Evolutionary conservation across 2,888 invertebrate species (phyloP).

Genomic region (Pseudanteris insignis): DNA sequence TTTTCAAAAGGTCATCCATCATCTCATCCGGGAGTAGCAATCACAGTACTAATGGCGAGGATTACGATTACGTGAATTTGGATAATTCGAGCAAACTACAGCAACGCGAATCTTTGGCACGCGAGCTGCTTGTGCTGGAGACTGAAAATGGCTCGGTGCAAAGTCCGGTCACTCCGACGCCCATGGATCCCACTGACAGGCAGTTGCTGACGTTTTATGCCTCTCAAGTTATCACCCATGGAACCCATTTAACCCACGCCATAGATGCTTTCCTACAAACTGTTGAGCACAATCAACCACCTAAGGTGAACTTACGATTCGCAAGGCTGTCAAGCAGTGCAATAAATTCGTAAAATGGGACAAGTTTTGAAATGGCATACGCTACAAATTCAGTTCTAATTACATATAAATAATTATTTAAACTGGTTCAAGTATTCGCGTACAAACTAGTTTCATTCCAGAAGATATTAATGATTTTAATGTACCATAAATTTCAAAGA

Average conservation of each 20-base stretch:
- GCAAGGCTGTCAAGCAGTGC: no score
- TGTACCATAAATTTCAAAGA: no score
- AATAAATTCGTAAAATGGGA: no score
- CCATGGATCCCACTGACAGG: conserved; percentile 79
- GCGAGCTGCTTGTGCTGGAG: conserved; percentile 77
- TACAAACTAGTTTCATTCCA: no score
- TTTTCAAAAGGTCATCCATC: conserved; percentile 75
- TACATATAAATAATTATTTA: no score
- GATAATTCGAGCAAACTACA: conserved; percentile 75
- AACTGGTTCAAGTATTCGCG: no score
- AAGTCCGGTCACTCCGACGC: conserved; percentile 64
- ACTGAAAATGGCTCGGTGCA: conserved; percentile 72
- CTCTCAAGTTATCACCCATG: conserved; percentile 85
- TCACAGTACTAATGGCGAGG: conserved; percentile 77
- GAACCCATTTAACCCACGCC: conserved; percentile 84
- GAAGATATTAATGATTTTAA: no score
- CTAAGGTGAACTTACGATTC: conserved; percentile 78
- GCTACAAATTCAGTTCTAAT: no score
- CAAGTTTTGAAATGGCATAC: no score
- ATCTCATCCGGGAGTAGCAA: conserved; percentile 61
- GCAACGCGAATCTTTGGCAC: conserved; percentile 77
- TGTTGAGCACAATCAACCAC: conserved; percentile 92
- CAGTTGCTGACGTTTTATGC: conserved; percentile 88
- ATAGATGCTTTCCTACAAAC: conserved; percentile 92
- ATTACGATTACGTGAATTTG: conserved; percentile 91